phyloP scores from a whole-genome alignment of 2,888 invertebrate species.

The Acholoe squamosa region DNA sequence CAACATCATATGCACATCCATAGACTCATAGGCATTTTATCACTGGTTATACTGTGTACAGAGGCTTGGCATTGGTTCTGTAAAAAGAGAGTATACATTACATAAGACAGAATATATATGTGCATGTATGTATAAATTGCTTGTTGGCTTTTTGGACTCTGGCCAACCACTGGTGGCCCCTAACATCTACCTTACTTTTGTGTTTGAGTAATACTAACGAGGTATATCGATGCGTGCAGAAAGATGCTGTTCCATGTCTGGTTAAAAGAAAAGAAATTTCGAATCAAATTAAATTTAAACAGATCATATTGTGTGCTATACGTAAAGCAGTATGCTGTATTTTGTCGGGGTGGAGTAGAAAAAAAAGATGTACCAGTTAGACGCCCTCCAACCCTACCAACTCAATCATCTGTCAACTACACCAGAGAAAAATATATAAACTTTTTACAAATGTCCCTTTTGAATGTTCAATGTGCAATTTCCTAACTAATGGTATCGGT shows the following conservation, averaged over 20 bases:
- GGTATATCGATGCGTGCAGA: too few relatives aligned
- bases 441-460: neutral
- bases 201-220: too few relatives aligned
- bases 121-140: neutral
- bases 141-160: too few relatives aligned
- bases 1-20: neutral
- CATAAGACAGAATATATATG: slow-evolving; percentile 9
- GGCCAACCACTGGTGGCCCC: too few relatives aligned
- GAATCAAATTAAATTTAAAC: neutral
- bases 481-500: neutral
- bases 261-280: neutral
- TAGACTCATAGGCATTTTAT: neutral
- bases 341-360: neutral
- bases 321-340: neutral
- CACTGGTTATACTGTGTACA: slow-evolving; percentile 8
- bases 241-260: too few relatives aligned
- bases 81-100: neutral
- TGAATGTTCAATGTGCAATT: neutral
- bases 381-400: neutral
- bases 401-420: neutral
- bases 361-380: neutral
- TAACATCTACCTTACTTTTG: too few relatives aligned
- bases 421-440: neutral
- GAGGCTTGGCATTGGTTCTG: slow-evolving; percentile 27
- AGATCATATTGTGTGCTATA: neutral